Evolutionary conservation across 2,888 invertebrate species (phyloP).

Genomic region (Stenurella melanura): DNA sequence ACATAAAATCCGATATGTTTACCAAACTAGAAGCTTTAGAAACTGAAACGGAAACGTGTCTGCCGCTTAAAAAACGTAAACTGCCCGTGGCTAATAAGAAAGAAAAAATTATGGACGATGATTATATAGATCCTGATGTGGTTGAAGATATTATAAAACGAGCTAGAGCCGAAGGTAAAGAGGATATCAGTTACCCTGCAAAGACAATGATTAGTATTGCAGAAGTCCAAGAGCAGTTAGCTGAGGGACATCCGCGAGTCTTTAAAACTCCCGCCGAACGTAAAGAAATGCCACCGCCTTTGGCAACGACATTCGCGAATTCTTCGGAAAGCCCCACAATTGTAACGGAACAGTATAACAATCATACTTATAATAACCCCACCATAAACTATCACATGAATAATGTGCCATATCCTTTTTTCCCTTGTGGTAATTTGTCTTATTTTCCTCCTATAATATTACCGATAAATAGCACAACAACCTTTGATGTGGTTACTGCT

Average conservation of each 20-base stretch:
- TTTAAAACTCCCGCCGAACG: slow-evolving; percentile 70
- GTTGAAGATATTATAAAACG: slow-evolving; percentile 53
- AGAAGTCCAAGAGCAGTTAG: slow-evolving; percentile 65
- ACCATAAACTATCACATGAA: slow-evolving; percentile 69
- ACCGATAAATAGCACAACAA: slow-evolving; percentile 47
- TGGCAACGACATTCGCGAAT: slow-evolving; percentile 26
- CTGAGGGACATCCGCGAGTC: slow-evolving; percentile 51
- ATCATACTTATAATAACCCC: slow-evolving; percentile 68
- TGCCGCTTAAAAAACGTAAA: slow-evolving; percentile 69
- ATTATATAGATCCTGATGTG: slow-evolving; percentile 45
- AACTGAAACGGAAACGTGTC: slow-evolving; percentile 59
- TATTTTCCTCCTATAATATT: slow-evolving; percentile 52
- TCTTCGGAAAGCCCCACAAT: slow-evolving; percentile 48
- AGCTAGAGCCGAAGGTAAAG: slow-evolving; percentile 50
- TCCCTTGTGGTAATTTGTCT: slow-evolving; percentile 48
- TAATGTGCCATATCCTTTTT: slow-evolving; percentile 52
- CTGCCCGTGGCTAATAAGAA: slow-evolving; percentile 56
- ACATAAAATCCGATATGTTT: background rate
- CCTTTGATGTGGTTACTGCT: slow-evolving; percentile 47
- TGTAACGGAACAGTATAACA: slow-evolving; percentile 66
- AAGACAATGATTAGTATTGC: slow-evolving; percentile 71
- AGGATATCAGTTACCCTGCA: slow-evolving; percentile 70
- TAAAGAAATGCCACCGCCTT: slow-evolving; percentile 68
- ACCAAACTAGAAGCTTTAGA: slow-evolving; percentile 2
- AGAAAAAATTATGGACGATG: slow-evolving; percentile 45